These are phyloP conservation scores for Hyperopisus bebe DNA, from an alignment of 2,113 vertebrate species.

Conservation along the genomic window DNA sequence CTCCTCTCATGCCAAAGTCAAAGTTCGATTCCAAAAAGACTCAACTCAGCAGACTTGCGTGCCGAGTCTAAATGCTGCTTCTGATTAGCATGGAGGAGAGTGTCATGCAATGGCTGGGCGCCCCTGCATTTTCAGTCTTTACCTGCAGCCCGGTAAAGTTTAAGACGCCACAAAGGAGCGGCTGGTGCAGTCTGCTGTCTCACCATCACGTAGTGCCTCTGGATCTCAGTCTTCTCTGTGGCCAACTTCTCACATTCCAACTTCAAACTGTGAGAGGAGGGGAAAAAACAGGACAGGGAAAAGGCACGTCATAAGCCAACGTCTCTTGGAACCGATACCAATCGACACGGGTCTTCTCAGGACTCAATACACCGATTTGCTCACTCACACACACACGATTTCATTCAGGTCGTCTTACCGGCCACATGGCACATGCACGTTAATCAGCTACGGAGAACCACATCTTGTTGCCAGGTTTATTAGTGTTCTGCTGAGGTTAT, in stretches of 20 bases:
- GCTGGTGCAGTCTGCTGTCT: constrained; percentile 44
- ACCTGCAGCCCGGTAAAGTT: neutral
- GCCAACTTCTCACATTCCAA: constrained; percentile 89
- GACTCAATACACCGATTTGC: neutral
- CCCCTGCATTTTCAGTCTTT: neutral
- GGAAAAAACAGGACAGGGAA: neutral
- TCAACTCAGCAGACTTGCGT: neutral
- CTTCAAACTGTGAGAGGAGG: constrained; percentile 69
- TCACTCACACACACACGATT: neutral
- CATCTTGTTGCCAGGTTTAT: neutral
- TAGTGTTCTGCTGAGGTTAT: neutral
- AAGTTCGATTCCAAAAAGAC: neutral
- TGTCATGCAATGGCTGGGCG: neutral
- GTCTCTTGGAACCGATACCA: neutral
- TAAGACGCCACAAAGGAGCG: neutral
- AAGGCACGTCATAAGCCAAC: neutral
- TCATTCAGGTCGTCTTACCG: neutral
- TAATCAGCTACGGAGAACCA: neutral
- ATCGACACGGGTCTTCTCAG: neutral
- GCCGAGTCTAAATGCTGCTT: neutral
- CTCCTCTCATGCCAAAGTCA: neutral
- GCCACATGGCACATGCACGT: neutral
- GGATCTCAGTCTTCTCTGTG: constrained; percentile 88
- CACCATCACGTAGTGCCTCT: constrained; percentile 92
- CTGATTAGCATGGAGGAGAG: neutral